Evolutionary conservation across 2,888 invertebrate genomes (phyloP), one percentile per base, ranked within the genome.

Genomic region (Drosophila percnosoma): DNA sequence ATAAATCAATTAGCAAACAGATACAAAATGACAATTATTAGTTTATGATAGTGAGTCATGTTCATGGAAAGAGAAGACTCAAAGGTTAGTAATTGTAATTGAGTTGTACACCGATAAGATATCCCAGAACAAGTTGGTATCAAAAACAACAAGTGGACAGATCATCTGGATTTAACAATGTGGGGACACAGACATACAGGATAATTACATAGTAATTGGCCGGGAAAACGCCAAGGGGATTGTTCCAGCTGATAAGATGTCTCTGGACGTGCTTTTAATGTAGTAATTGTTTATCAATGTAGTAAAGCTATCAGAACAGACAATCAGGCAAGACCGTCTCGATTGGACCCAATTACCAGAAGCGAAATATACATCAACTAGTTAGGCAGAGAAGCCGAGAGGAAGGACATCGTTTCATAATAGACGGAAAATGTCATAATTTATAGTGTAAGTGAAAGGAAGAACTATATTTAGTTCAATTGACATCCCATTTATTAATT

Each of bases 311-410:
- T 58, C 48, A 42, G 29, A 36, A 38, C 78, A 52, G 66, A 63
- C 67, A 73, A 45, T 59, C 52, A 63, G 62, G 49, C 65, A 49
- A 53, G 61, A 72, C 88, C 64, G 66, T 75, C 29, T 54, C 75
- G 71, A 85, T 79, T 80, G 78, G 73, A 87, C 78, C 83, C 81
- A 83, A 87, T 71, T 79, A 54, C 68, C 69, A 75, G 78, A 66
- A 51, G 58, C 31, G 34, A 52, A 42, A 51, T 31, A 61, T 45
- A 27, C 60, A 31, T 51, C 36, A 36, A 54, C 38, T 24, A 29
- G 36, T 29, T n/a, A 54, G 8, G 7, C n/a, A 49, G 40, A 52
- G 31, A 61, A 36, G 45, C 15, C 11, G 4, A 52, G 40, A 31
- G 13, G 51, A 42, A 29, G 24, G 36, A 42, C 21, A 31, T 31